A percentile compares a stretch with the other conserved stretches of the same genome.
Conservation (phyloP, 2,113 vertebrate genomes). For the Pituophis catenifer region DNA sequence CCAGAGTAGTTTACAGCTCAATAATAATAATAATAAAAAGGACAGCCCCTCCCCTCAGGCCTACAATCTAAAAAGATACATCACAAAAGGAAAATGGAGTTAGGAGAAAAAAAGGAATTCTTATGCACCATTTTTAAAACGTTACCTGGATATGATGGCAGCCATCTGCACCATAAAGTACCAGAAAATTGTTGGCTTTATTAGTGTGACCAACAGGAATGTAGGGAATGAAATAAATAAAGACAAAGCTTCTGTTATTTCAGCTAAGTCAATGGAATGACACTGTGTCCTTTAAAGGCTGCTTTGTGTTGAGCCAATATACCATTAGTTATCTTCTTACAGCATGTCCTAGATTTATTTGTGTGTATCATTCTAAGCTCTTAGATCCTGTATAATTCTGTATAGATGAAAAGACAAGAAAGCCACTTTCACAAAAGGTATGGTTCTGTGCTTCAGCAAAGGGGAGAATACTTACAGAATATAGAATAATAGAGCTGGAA, state of each 20-base stretch:
- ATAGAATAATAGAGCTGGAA: not conserved
- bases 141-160: not conserved
- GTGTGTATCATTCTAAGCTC: not conserved
- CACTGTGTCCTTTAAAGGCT: not conserved
- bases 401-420: not conserved
- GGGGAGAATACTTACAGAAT: not conserved
- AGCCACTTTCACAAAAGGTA: not conserved
- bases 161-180: not conserved
- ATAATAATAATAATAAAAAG: not conserved
- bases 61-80: not conserved
- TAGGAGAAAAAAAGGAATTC: not conserved
- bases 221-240: not conserved
- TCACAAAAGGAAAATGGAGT: not conserved
- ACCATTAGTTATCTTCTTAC: not conserved
- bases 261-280: not conserved
- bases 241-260: not conserved
- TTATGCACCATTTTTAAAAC: not conserved
- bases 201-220: not conserved
- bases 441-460: not conserved
- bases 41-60: not conserved
- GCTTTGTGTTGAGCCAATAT: not conserved
- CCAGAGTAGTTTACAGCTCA: not conserved
- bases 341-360: not conserved
- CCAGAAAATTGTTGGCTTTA: not conserved
- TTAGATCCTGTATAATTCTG: not conserved